Conservation (phyloP, 2,797 vertebrate genomes). For the Lophotriccus pileatus region DNA sequence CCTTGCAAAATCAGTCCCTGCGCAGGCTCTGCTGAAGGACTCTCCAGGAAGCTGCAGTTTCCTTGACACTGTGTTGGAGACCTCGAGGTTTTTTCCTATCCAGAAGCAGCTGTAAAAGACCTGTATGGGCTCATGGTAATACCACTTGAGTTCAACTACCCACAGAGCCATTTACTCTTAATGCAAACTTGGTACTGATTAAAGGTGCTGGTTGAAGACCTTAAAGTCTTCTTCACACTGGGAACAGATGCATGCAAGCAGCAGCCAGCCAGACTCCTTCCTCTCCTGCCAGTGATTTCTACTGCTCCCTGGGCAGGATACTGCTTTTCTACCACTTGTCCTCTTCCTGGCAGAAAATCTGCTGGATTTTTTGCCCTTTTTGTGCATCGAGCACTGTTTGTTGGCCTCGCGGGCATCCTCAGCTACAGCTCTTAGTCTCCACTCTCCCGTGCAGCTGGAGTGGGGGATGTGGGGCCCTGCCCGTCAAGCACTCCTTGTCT, state of each 20-base stretch:
- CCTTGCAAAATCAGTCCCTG: background rate
- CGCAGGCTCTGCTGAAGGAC: background rate
- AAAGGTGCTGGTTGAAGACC: background rate
- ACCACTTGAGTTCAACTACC: background rate
- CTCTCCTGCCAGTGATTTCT: background rate
- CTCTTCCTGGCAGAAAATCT: background rate
- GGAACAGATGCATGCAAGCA: background rate
- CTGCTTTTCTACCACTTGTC: background rate
- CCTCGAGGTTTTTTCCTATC: background rate
- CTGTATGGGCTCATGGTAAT: background rate
- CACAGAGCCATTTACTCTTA: background rate
- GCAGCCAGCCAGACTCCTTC: background rate
- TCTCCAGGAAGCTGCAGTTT: background rate
- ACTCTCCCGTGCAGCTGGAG: fast-evolving
- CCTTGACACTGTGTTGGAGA: background rate
- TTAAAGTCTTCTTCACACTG: background rate
- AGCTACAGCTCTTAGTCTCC: background rate
- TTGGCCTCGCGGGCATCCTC: background rate
- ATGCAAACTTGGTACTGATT: background rate
- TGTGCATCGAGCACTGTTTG: fast-evolving
- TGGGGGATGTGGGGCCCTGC: background rate
- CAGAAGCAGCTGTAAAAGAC: background rate
- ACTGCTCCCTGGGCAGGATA: background rate
- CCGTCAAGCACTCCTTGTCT: background rate
- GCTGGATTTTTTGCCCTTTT: background rate